A percentile compares a stretch with the other conserved stretches of the same genome.
Evolutionary conservation across 2,113 vertebrate species (phyloP).

Genomic region (Zingel zingel): DNA sequence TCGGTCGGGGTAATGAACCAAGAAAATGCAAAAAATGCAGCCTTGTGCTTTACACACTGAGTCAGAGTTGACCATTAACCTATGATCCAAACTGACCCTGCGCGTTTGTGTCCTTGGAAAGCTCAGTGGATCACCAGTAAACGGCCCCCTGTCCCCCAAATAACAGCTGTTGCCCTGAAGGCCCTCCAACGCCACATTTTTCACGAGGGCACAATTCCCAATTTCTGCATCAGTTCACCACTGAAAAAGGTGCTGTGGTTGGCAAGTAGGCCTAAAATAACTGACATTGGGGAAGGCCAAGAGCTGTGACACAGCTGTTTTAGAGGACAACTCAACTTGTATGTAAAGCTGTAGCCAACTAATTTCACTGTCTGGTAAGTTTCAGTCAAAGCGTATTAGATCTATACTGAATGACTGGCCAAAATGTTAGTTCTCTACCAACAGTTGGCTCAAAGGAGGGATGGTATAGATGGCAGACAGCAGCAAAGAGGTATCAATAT

Average conservation of each 20-base stretch:
- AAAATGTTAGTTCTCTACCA: conserved; percentile 50
- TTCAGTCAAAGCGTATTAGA: conserved; percentile 74
- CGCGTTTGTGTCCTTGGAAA: conserved; percentile 61
- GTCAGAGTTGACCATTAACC: conserved; percentile 75
- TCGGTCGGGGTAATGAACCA: conserved; percentile 68
- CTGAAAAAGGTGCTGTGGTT: conserved; percentile 67
- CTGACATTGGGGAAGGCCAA: conserved; percentile 67
- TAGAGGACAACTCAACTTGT: conserved; percentile 72
- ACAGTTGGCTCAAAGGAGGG: conserved; percentile 25
- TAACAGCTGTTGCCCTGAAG: conserved; percentile 77
- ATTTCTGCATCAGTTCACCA: conserved; percentile 74
- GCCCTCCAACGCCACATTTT: conserved; percentile 65
- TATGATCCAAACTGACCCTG: conserved; percentile 56
- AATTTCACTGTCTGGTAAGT: conserved; percentile 79
- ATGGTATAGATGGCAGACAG: background rate
- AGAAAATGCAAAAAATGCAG: conserved; percentile 52
- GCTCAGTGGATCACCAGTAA: conserved; percentile 46
- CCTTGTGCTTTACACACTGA: conserved; percentile 46
- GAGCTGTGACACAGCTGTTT: conserved; percentile 80
- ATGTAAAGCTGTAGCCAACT: conserved; percentile 70
- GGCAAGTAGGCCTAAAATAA: conserved; percentile 76
- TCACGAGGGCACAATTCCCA: conserved; percentile 62
- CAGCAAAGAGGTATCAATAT: conserved; percentile 11
- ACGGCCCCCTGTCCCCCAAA: conserved; percentile 10
- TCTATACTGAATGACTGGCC: conserved; percentile 57